phyloP scores from a whole-genome alignment of 2,888 invertebrate species.

The Congeria kusceri region DNA sequence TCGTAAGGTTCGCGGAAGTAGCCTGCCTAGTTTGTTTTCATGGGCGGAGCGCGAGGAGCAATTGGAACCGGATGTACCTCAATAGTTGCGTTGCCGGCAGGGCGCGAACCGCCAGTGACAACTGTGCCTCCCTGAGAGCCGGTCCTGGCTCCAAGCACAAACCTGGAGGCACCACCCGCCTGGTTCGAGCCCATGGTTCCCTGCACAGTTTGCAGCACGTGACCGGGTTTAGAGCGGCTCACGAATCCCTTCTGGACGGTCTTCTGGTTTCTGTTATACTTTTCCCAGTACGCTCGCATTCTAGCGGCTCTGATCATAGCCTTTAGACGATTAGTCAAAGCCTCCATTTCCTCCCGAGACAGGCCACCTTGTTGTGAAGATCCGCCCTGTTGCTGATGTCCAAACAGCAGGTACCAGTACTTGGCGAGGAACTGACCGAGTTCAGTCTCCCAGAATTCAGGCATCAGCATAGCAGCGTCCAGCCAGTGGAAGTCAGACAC shows the following conservation, averaged over 20 bases:
- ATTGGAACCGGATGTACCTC: too few species aligned
- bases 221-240: constrained; percentile 28
- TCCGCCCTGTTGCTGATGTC: neutral
- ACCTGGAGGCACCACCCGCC: constrained; percentile 32
- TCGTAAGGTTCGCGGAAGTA: too few species aligned
- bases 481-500: neutral
- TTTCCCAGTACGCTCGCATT: neutral
- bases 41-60: too few species aligned
- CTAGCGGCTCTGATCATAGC: constrained; percentile 21
- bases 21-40: too few species aligned
- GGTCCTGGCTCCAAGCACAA: constrained; percentile 28
- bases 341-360: neutral
- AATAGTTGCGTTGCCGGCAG: too few species aligned
- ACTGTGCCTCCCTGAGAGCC: neutral
- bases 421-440: neutral
- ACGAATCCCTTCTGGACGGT: constrained; percentile 32
- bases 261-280: constrained; percentile 8
- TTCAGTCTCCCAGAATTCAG: constrained; percentile 6
- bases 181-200: constrained; percentile 45
- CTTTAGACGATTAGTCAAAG: constrained; percentile 27
- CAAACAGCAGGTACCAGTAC: neutral
- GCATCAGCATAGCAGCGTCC: neutral
- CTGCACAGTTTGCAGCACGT: constrained; percentile 44
- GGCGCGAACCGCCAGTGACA: too few species aligned
- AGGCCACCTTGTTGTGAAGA: neutral